Evolutionary conservation across 2,888 invertebrate genomes (phyloP).

Genomic region (Falcaria lacertinaria): DNA sequence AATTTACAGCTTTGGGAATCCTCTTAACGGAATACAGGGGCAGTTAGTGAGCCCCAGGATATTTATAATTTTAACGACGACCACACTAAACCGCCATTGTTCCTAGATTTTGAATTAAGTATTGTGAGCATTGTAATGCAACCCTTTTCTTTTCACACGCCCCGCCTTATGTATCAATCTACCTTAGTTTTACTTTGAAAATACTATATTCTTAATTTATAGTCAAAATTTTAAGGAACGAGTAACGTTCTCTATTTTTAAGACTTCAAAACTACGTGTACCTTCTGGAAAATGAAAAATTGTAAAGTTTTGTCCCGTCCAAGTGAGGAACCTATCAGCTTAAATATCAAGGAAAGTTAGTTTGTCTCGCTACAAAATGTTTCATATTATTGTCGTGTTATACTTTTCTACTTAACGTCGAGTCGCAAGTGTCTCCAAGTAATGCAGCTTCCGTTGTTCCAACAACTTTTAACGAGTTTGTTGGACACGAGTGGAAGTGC

Average conservation of each 20-base stretch:
- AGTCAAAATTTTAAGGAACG: background rate
- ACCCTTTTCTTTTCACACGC: conserved; percentile 1
- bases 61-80: conserved; percentile 63
- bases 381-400: conserved; percentile 68
- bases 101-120: conserved; percentile 35
- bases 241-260: background rate
- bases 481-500: conserved; percentile 60
- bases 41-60: conserved; percentile 66
- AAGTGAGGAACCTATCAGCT: conserved; percentile 33
- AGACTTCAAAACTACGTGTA: conserved; percentile 5
- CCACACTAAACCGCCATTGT: conserved; percentile 49
- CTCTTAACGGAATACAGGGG: conserved; percentile 74
- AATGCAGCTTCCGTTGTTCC: conserved; percentile 67
- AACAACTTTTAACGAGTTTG: conserved; percentile 78
- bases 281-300: conserved; percentile 25
- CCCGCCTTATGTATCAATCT: too few species aligned
- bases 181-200: too few species aligned
- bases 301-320: conserved; percentile 28
- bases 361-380: conserved; percentile 58
- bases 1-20: conserved; percentile 76
- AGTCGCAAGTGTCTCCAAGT: conserved; percentile 71
- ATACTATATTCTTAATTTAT: conserved; percentile 1
- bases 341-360: conserved; percentile 48
- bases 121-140: conserved; percentile 10
- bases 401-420: conserved; percentile 73